A percentile compares a stretch with the other conserved stretches of the same genome.
Conservation (phyloP, 1,140 invertebrate species). For the Riptortus pedestris region DNA sequence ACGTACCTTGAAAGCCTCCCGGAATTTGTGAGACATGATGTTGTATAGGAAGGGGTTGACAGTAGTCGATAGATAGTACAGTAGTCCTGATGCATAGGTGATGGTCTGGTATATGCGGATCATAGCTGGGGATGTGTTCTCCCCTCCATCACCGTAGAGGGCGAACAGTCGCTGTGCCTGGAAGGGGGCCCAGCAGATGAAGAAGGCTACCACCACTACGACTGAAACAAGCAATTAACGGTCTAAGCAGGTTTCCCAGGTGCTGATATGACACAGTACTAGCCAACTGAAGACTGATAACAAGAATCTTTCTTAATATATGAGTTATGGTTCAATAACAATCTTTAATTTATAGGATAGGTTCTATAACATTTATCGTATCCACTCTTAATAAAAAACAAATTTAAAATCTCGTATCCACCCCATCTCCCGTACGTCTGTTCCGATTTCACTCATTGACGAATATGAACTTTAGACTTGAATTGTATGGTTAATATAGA, state of each 20-base stretch:
- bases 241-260: neutral
- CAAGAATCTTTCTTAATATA: no score
- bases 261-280: no score
- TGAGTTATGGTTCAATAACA: no score
- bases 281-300: no score
- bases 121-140: slow-evolving; percentile 32
- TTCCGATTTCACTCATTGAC: no score
- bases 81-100: slow-evolving; percentile 50
- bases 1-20: slow-evolving; percentile 49
- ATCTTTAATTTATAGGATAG: no score
- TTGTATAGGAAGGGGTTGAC: slow-evolving; percentile 58
- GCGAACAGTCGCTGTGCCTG: slow-evolving; percentile 74
- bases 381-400: no score
- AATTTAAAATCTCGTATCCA: no score
- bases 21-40: slow-evolving; percentile 56
- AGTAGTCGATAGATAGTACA: slow-evolving; percentile 55
- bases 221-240: slow-evolving; percentile 50
- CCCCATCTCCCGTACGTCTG: no score
- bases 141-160: slow-evolving; percentile 46
- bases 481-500: no score
- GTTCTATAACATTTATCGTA: no score
- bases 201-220: slow-evolving; percentile 83
- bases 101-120: slow-evolving; percentile 39
- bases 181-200: slow-evolving; percentile 88
- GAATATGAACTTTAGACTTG: no score